Evolutionary conservation across 37 sponge, comb jelly and placozoan species (phyloP), one percentile per base, ranked within the genome.

Genomic region (Halisarca cf. caerulea): DNA sequence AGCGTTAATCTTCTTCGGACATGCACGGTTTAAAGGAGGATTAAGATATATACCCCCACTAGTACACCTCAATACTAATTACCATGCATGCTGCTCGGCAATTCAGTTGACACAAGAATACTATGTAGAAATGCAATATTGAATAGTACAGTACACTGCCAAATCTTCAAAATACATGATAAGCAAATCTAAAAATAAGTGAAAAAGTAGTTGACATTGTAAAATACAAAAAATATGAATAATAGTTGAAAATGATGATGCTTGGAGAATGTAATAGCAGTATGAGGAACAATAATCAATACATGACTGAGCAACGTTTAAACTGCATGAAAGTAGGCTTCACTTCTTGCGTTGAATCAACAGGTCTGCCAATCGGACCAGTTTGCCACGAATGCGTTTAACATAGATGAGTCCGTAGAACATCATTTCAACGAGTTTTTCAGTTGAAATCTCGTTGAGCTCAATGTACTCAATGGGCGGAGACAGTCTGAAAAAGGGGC

Each of bases 401-500:
- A 38, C 59, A 37, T 80, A 87, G 57, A 87, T 58, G 47, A 81
- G 30, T 18, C 74, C 58, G 3, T 82, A 66, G 55, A 73, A 87
- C 44, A 82, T 44, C 82, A 87, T 81, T 27, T 87, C 42, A 2
- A 86, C 39, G 21, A 86, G 71, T 2, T 33, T 66, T 5, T 35
- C 72, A 0, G 62, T 66, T 4, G 59, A 42, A 14, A 38, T 53
- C 33, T 71, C 80, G 66, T 61, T 68, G 37, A 80, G 71, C 18
- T 86, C 87, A 34, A 86, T 69, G 24, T 80, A 55, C 32, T 72
- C 58, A 28, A 87, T 45, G 0, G 54, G 55, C 32, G 75, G 51
- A 35, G 89, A 88, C 21, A 88, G 58, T 33, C 89, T 35, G 44
- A 83, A 77, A 39, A 70, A 83, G 51, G 89, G 28, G 20, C 59